phyloP scores from a whole-genome alignment of 2,113 vertebrate genomes.

The Romanogobio albipinnatus region DNA sequence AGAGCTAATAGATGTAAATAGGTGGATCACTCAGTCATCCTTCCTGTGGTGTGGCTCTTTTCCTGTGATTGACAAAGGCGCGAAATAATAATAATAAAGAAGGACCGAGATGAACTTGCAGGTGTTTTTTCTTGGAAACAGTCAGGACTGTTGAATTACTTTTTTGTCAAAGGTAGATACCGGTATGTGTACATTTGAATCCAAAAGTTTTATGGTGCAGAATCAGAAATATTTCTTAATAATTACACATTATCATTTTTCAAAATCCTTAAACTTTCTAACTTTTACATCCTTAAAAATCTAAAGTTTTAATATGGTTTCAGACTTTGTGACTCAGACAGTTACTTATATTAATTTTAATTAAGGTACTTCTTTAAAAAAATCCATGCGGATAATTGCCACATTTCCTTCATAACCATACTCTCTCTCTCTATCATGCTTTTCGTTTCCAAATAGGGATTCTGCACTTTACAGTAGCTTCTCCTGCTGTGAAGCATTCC shows the following conservation, averaged over 20 bases:
- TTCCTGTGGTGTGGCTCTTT: constrained; percentile 14
- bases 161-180: neutral
- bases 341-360: neutral
- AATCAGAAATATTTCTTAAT: neutral
- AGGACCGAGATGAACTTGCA: neutral
- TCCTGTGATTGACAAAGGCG: constrained; percentile 30
- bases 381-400: neutral
- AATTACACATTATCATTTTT: neutral
- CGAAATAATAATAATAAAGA: neutral
- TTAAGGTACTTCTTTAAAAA: neutral
- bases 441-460: neutral
- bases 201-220: neutral
- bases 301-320: neutral
- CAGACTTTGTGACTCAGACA: neutral
- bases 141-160: neutral
- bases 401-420: neutral
- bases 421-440: neutral
- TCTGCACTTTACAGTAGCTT: neutral
- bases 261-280: neutral
- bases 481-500: constrained; percentile 30
- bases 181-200: neutral
- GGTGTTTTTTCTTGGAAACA: neutral
- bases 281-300: neutral
- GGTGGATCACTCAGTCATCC: constrained; percentile 23
- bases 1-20: constrained; percentile 20